Base-by-base conservation (phyloP, 1,140 invertebrate species). In the Drosophila mauritiana region DNA sequence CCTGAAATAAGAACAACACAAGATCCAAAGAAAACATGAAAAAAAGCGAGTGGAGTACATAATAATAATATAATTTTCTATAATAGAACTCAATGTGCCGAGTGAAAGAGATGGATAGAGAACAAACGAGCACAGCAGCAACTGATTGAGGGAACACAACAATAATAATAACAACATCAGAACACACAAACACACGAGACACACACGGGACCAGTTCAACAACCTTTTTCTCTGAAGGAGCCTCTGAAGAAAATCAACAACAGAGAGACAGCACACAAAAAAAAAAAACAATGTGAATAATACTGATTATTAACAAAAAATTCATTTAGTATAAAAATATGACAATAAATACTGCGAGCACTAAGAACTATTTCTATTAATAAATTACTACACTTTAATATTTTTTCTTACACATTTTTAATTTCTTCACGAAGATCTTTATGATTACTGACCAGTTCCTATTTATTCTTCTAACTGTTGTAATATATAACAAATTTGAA, bases 21-120 rank as follows among this genome's bases (percentile, higher is more conserved):
- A 31, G 36, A 64, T 8, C 10, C 8, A 25, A 69, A 39, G 37
- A 31, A 36, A 34, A 43, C 37, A 31, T 64, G 67, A 55, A 27
- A 40, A 53, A 64, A 51, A 75, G 52, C 36, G 39, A 75, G 42
- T 75, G 69, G 69, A 86, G 78, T 83, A 86, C 82, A 86, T 88
- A 88, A 82, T 86, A 86, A 88, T 86, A 88, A 83, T 83, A 88
- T 86, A 88, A 88, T 86, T 86, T 86, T 88, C 82, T 88, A 83
- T 86, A 86, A 88, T 83, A 86, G 79, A 83, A 84, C 80, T 83
- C 70, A 75, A 75, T 75, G 76, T 62, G 57, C 37, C 31, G 64
- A 52, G 52, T 25, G 22, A 39, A 53, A 31, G 59, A 13, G 58
- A 69, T 49, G 27, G 7, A 22, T 6, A 37, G 36, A 45, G 48